Percentiles rank a stretch among this genome's conserved stretches.
Conservation (phyloP, 92 coral and sea anemone species). For the Zoanthus sociatus region DNA sequence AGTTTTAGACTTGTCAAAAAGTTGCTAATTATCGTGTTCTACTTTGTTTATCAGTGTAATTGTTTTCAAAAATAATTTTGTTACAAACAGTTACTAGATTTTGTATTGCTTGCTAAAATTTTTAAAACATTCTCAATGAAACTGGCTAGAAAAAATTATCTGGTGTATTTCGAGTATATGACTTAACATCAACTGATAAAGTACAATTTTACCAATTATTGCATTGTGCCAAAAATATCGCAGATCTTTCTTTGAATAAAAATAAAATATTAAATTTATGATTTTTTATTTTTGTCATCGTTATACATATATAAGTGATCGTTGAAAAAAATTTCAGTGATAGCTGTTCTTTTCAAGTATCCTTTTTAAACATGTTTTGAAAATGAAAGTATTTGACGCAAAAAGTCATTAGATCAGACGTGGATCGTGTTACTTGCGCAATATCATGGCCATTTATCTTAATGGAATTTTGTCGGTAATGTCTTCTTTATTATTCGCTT, state of each 20-base stretch:
- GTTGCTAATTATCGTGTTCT: not conserved
- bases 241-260: not conserved
- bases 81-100: not conserved
- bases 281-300: not conserved
- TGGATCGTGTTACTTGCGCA: not conserved
- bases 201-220: not conserved
- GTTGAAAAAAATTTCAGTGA: not conserved
- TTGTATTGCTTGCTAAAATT: not conserved
- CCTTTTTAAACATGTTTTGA: not conserved
- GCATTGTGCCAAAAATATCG: not conserved
- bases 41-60: not conserved
- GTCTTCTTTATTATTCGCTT: not conserved
- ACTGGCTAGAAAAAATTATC: not conserved
- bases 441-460: constrained; percentile 30
- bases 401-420: not conserved
- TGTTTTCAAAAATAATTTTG: not conserved
- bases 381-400: not conserved
- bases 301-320: not conserved
- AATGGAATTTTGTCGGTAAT: constrained; percentile 8
- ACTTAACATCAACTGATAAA: not conserved
- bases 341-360: not conserved
- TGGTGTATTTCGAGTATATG: not conserved
- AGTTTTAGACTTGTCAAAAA: not conserved
- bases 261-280: not conserved
- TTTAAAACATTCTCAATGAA: not conserved